These are phyloP conservation scores for Melanargia galathea DNA, from an alignment of 2,888 invertebrate genomes.

Conservation along the genomic window DNA sequence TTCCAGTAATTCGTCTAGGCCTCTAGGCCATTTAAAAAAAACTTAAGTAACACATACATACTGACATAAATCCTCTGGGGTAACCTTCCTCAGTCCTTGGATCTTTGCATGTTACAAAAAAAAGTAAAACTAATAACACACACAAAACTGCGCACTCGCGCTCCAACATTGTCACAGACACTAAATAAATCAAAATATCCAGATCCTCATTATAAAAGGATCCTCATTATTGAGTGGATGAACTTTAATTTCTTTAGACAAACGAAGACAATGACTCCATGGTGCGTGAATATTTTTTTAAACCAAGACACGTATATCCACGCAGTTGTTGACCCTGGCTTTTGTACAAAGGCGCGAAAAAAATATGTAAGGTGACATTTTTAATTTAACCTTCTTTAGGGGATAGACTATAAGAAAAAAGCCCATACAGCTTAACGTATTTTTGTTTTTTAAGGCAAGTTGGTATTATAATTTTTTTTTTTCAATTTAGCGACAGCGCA, in stretches of 20 bases:
- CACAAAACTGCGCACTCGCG: constrained; percentile 32
- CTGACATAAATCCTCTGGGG: constrained; percentile 69
- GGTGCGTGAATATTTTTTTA: constrained; percentile 40
- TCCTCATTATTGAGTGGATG: constrained; percentile 15
- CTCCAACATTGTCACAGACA: constrained; percentile 28
- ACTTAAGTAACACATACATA: constrained; percentile 59
- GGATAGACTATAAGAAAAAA: constrained; percentile 1
- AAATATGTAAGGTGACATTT: constrained; percentile 28
- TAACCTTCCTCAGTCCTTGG: constrained; percentile 59
- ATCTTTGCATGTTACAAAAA: constrained; percentile 39
- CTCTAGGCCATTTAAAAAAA: no score
- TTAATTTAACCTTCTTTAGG: background rate
- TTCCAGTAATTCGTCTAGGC: no score
- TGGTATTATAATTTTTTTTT: no score
- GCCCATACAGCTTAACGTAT: background rate
- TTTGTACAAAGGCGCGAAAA: constrained; percentile 38
- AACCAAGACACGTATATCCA: constrained; percentile 35
- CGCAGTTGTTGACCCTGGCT: constrained; percentile 37
- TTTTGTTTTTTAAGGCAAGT: background rate
- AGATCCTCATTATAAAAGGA: constrained; percentile 22
- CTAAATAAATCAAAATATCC: constrained; percentile 15
- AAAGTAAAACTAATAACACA: constrained; percentile 32
- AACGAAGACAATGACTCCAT: constrained; percentile 26
- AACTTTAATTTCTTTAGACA: constrained; percentile 26
- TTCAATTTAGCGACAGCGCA: background rate